Base-by-base conservation (phyloP, 2,113 vertebrate species). In the Chelonoidis abingdonii region DNA sequence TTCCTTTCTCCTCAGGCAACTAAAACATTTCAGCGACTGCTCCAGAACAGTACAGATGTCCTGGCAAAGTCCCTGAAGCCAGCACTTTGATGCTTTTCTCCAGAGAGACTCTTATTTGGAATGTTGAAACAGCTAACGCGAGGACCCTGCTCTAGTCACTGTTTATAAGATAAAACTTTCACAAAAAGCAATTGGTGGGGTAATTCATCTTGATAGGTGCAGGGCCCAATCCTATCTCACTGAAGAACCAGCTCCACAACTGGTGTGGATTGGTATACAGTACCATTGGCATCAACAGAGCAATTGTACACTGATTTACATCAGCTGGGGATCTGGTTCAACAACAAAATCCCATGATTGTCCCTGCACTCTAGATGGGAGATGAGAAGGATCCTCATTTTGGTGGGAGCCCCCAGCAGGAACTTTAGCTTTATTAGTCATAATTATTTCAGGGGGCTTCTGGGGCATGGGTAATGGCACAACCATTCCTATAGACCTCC, bases 1-100 rank as follows among this genome's bases (percentile, higher is more conserved):
- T 25, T 25, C 52, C 92, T 97, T 95, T 95, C 89, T 94, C 83
- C 92, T 72, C 93, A 93, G 94, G 88, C 8, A 1, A 93, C 79
- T 89, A 35, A 95, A 96, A 38, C 87, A 91, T 87, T 93, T 91
- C 65, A 59, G 62, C 9, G 80, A 59, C 59, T 95, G 92, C 93
- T 80, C 88, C 91, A 54, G 47, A 83, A 90, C 50, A 93, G 78
- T 83, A 79, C 75, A 14, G 88, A 86, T 95, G 85, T 91, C 81
- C 94, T 95, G 93, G 69, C 94, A 95, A 65, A 56, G 57, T 59
- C 82, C 65, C 83, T 49, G 31, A 92, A 89, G 21, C 22, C n/a
- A 91, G 7, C n/a, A 2, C 84, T 94, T 94, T 90, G 89, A 10
- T 44, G 53, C 78, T 82, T 89, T 29, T 92, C 88, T 94, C 44